A percentile compares a stretch with the other conserved stretches of the same genome.
These are phyloP conservation scores for chimpanzee (Pan troglodytes) DNA, from an alignment of 2,113 vertebrate genomes.

Conservation along the genomic window NHGRI_mPanTro3-v2.1_pri NC_072413.2:79286001-79286500, in stretches of 20 bases:
- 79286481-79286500: neutral
- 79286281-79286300: neutral
- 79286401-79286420: neutral
- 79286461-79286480: neutral
- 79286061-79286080: neutral
- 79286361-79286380: neutral
- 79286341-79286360: neutral
- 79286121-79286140: neutral
- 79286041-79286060: too few relatives aligned
- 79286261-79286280: neutral
- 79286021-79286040: neutral
- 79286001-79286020: neutral
- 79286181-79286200: neutral
- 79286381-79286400: neutral
- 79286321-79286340: neutral
- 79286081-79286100: neutral
- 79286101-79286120: neutral
- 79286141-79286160: neutral
- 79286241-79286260: neutral
- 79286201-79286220: neutral
- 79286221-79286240: neutral
- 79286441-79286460: slow-evolving; percentile 13
- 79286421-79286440: neutral
- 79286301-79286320: neutral
- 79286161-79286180: neutral